Base-by-base conservation (phyloP, 2,888 invertebrate genomes). In the Dinocampus coccinellae region DNA sequence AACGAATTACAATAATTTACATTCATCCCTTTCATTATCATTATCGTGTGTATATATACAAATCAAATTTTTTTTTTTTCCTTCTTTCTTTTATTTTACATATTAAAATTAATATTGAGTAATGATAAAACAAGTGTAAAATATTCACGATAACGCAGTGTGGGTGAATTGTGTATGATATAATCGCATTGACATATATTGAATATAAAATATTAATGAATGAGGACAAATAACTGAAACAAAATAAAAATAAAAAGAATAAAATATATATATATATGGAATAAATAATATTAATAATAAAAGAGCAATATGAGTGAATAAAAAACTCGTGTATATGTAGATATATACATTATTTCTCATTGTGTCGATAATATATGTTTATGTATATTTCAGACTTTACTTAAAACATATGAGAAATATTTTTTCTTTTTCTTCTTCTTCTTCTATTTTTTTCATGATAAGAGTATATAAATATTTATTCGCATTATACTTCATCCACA, bases 341-440 rank as follows among this genome's bases (percentile, higher is more conserved):
- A 26, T 22, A 29, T 16, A 26, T 16, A 26, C 65, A 34, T 53
- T 65, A 53, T 34, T 65, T 65, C 22, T 65, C 36, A 36, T 55
- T 55, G 29, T 9, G 11, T 53, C 53, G 55, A 55, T 65, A 42
- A 63, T 52, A n/a, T 63, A 29, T 29, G n/a, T 29, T 33, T 16
- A 26, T 13, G 63, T 7, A 39, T 24, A 34, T 20, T 60, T 11
- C 4, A 60, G 33, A 3, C 34, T 20, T 60, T 9, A 20, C 16
- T n/a, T n/a, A n/a, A 20, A 29, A 34, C 34, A 7, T 34, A 57
- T 29, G 16, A 1, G 47, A n/a, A 47, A n/a, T n/a, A n/a, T n/a
- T n/a, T n/a, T n/a, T n/a, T n/a, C n/a, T n/a, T n/a, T n/a, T n/a
- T n/a, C n/a, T n/a, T n/a, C n/a, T n/a, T n/a, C n/a, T n/a, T n/a